phyloP scores from a whole-genome alignment of 2,113 vertebrate species.

The Cromileptes altivelis region DNA sequence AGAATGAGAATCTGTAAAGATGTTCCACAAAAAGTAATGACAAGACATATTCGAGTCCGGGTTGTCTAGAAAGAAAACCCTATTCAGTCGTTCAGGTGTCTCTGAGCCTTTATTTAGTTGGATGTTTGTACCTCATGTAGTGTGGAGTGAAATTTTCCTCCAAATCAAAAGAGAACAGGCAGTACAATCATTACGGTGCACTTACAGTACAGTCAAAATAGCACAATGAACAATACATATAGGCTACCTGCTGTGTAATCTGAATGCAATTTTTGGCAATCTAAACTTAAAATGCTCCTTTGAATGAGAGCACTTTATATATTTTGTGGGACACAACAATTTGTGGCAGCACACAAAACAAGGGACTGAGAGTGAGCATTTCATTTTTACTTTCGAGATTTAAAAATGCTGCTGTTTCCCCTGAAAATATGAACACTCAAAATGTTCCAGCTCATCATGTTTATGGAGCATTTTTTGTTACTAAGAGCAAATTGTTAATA shows the following conservation, averaged over 20 bases:
- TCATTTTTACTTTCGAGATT: conserved; percentile 10
- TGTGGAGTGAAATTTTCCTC: conserved; percentile 35
- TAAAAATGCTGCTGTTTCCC: conserved; percentile 2
- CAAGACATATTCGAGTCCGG: neutral
- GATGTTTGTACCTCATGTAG: conserved; percentile 14
- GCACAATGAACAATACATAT: conserved; percentile 58
- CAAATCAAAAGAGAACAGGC: conserved; percentile 49
- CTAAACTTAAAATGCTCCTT: conserved; percentile 47
- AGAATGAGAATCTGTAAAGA: neutral
- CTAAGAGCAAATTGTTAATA: conserved; percentile 7
- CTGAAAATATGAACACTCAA: conserved; percentile 6
- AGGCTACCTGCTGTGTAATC: conserved; percentile 70
- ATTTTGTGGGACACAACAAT: conserved; percentile 38
- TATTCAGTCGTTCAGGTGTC: neutral
- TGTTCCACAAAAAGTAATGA: neutral
- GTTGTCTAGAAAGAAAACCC: neutral
- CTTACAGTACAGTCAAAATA: conserved; percentile 56
- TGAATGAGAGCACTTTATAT: conserved; percentile 37
- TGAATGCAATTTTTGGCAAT: conserved; percentile 72
- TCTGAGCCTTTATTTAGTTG: conserved; percentile 22
- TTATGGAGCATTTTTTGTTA: conserved; percentile 36
- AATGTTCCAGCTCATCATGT: conserved; percentile 26
- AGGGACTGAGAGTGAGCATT: neutral
- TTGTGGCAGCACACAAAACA: conserved; percentile 26
- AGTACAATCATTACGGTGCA: conserved; percentile 23